Conservation (phyloP, 1,140 invertebrate genomes). For the Rhopalosiphum maidis region DNA sequence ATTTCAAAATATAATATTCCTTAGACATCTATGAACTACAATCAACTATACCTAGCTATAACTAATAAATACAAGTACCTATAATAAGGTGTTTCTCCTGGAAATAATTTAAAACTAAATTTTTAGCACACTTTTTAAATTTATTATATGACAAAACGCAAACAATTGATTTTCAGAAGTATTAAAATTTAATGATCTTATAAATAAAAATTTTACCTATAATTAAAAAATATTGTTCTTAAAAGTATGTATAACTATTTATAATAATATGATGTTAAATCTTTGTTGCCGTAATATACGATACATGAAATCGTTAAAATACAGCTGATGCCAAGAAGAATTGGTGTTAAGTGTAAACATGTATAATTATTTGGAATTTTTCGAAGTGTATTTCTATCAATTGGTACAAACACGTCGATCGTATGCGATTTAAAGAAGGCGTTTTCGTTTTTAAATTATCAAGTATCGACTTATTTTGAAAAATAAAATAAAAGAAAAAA, state of each 20-base stretch:
- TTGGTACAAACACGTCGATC: neutral
- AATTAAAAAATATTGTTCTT: neutral
- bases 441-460: neutral
- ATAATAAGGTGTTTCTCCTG: neutral
- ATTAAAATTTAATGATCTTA: neutral
- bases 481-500: neutral
- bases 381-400: neutral
- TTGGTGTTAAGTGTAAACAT: neutral
- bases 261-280: neutral
- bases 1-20: neutral
- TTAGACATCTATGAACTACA: neutral
- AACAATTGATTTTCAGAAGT: neutral
- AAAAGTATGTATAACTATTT: neutral
- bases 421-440: neutral
- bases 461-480: neutral
- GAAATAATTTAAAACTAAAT: neutral
- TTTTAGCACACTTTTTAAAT: neutral
- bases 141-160: neutral
- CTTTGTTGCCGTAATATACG: neutral
- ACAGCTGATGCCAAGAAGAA: too few species aligned
- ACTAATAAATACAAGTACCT: neutral
- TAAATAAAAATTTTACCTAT: neutral
- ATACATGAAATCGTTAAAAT: neutral
- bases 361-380: neutral
- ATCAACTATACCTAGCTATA: too few species aligned